Conservation (phyloP, 2,888 invertebrate species). For the Poecilus cupreus region DNA sequence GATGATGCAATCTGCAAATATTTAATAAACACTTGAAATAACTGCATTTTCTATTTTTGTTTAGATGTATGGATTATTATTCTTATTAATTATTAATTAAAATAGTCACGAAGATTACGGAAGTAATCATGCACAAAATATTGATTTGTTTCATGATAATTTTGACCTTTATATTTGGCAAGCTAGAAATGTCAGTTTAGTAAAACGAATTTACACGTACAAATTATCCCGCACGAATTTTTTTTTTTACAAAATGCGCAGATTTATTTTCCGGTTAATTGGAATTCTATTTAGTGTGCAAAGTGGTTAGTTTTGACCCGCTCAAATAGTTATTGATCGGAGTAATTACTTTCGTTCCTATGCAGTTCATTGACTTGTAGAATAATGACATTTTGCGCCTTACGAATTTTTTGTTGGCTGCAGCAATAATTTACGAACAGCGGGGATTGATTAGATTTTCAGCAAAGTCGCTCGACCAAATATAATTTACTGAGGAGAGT, state of each 20-base stretch:
- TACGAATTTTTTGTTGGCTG: conserved; percentile 23
- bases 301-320: conserved; percentile 28
- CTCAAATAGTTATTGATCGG: conserved; percentile 21
- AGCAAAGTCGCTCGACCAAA: not conserved
- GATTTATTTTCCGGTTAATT: not conserved
- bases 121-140: conserved; percentile 22
- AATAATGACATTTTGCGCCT: conserved; percentile 14
- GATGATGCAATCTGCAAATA: not conserved
- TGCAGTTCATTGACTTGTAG: conserved; percentile 27
- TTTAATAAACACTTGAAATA: not conserved
- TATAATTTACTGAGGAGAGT: conserved; percentile 8
- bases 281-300: not conserved
- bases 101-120: conserved; percentile 7
- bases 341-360: conserved; percentile 11
- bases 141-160: conserved; percentile 26
- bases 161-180: conserved; percentile 20
- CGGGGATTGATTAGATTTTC: conserved; percentile 21
- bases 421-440: not conserved
- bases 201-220: not conserved
- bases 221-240: too few relatives aligned
- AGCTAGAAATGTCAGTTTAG: conserved; percentile 1
- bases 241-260: not conserved
- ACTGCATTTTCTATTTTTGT: too few relatives aligned
- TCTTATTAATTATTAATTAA: conserved; percentile 6
- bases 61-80: not conserved